Evolutionary conservation across 2,888 invertebrate genomes (phyloP).

Genomic region (Lasioglossum pauxillum): DNA sequence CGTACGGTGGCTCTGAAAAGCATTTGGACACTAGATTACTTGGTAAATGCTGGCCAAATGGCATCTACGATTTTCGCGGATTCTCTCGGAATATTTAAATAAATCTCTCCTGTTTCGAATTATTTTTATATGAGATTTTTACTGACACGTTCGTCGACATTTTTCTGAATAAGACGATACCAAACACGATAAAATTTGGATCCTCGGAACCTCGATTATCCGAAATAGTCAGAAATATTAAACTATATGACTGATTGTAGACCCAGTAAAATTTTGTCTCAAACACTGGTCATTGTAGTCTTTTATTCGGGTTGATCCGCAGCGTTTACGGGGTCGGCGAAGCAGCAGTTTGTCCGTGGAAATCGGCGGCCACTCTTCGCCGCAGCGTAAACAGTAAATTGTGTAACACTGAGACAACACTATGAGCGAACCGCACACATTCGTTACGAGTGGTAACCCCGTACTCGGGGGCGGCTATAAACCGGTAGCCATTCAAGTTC

Average conservation of each 20-base stretch:
- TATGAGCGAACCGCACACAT: not conserved
- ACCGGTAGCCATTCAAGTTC: slow-evolving; percentile 17
- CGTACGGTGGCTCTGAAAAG: not conserved
- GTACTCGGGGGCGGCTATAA: not conserved
- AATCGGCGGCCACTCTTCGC: not conserved
- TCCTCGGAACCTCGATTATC: not conserved
- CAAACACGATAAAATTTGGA: not conserved
- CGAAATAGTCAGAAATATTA: too few species aligned
- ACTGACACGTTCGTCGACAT: not conserved
- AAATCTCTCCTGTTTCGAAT: not conserved
- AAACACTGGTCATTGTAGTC: not conserved
- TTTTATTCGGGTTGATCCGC: not conserved
- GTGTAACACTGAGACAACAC: not conserved
- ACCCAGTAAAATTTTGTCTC: not conserved
- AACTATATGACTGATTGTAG: not conserved
- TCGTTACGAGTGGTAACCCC: not conserved
- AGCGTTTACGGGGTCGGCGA: not conserved
- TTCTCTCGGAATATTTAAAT: too few species aligned
- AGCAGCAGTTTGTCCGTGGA: not conserved
- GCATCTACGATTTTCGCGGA: not conserved
- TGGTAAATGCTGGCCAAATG: not conserved
- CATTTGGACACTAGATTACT: not conserved
- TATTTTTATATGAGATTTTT: not conserved
- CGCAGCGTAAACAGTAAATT: slow-evolving; percentile 1
- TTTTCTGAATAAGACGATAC: not conserved